phyloP scores from a whole-genome alignment of 2,888 invertebrate species.

The Tridacna crocea region DNA sequence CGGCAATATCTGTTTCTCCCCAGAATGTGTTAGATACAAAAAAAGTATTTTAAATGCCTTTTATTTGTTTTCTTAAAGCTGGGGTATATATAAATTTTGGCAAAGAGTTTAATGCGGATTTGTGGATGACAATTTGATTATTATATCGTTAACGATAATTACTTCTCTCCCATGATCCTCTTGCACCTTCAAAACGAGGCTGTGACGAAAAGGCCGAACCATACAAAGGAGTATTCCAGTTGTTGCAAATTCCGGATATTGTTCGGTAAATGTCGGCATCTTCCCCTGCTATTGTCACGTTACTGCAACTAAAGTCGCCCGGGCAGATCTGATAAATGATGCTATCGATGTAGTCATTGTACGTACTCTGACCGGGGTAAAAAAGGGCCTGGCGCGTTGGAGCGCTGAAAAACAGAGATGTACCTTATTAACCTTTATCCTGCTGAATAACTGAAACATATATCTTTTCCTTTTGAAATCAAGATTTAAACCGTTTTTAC shows the following conservation, averaged over 20 bases:
- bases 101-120: no score
- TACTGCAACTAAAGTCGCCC: neutral
- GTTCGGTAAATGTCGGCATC: constrained; percentile 10
- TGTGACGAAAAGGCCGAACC: constrained; percentile 1
- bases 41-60: no score
- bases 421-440: no score
- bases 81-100: no score
- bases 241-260: neutral
- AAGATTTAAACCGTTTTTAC: no score
- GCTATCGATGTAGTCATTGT: neutral
- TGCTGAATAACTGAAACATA: no score
- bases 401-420: neutral
- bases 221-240: constrained; percentile 6
- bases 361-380: neutral
- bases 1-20: no score
- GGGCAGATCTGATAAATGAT: neutral
- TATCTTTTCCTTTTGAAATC: no score
- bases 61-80: no score
- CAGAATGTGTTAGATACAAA: no score
- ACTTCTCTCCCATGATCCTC: constrained; percentile 16
- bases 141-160: neutral
- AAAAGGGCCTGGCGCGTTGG: neutral
- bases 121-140: no score
- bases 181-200: neutral
- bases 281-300: neutral